Evolutionary conservation across 2,888 invertebrate species (phyloP).

Genomic region (Drosophila setosimentum): DNA sequence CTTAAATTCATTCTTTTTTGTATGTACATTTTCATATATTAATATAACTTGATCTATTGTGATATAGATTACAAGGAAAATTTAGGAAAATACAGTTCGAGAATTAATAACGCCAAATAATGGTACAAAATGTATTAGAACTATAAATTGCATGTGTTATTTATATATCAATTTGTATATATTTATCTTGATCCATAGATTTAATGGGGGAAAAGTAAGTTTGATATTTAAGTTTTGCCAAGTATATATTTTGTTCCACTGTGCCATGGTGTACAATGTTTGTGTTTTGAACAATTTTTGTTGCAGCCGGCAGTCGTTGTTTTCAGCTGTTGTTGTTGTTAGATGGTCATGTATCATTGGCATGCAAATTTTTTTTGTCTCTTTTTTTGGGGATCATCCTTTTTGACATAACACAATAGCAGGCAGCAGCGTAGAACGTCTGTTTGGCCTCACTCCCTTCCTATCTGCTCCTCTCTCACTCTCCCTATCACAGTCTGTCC

Average conservation of each 20-base stretch:
- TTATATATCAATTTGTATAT: not conserved
- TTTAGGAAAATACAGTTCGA: not conserved
- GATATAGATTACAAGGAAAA: not conserved
- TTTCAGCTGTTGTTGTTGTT: constrained; percentile 9
- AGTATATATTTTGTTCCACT: constrained; percentile 20
- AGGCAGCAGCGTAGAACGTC: constrained; percentile 23
- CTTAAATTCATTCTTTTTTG: not conserved
- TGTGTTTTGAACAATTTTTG: constrained; percentile 42
- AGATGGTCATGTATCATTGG: constrained; percentile 66
- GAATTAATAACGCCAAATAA: not conserved
- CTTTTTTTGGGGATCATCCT: constrained; percentile 11
- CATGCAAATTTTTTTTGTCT: constrained; percentile 62
- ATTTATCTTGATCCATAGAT: not conserved
- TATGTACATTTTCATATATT: not conserved
- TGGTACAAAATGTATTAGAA: not conserved
- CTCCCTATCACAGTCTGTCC: not conserved
- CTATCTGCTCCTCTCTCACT: not conserved
- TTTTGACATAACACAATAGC: constrained; percentile 24
- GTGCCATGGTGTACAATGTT: constrained; percentile 27
- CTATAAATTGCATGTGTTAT: not conserved
- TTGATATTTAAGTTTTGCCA: not conserved
- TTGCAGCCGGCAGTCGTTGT: constrained; percentile 22
- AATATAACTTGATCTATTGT: not conserved
- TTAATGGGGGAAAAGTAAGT: not conserved
- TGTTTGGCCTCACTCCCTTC: constrained; percentile 6